Percentiles rank a stretch among this genome's conserved stretches.
Conservation (phyloP, 1,140 invertebrate species). For the Adoxophyes honmai region DNA sequence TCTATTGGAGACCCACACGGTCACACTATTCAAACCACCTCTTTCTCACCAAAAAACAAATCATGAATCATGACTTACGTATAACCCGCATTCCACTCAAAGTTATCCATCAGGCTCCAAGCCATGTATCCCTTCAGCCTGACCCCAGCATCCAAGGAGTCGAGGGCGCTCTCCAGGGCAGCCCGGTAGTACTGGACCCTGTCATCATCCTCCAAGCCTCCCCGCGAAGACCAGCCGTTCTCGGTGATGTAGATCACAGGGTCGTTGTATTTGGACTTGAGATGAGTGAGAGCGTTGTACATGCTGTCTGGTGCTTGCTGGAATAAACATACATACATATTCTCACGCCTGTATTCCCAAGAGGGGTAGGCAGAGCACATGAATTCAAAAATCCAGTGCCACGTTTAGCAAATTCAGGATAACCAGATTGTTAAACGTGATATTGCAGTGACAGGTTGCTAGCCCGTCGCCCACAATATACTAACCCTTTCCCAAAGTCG, state of each 20-base stretch:
- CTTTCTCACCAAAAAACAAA: no score
- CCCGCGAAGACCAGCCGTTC: conserved; percentile 74
- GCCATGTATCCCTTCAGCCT: conserved; percentile 68
- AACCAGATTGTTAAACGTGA: no score
- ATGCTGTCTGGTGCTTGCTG: conserved; percentile 24
- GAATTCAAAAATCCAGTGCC: no score
- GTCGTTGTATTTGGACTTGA: conserved; percentile 76
- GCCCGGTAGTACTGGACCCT: conserved; percentile 45
- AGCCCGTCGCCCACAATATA: no score
- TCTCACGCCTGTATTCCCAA: no score
- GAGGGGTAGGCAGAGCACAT: no score
- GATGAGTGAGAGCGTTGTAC: conserved; percentile 50
- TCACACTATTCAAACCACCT: conserved; percentile 80
- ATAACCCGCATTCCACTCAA: conserved; percentile 79
- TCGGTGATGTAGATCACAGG: conserved; percentile 78
- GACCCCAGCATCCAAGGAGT: conserved; percentile 84
- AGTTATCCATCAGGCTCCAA: conserved; percentile 56
- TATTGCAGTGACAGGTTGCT: no score
- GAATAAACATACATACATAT: no score
- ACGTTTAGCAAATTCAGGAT: no score
- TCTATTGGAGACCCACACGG: no score
- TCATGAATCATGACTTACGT: no score
- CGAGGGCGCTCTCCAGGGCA: conserved; percentile 78
- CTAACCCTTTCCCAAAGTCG: no score
- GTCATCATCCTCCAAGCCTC: conserved; percentile 71